Evolutionary conservation across 2,113 vertebrate species (phyloP).

Genomic region (Phrynocephalus versicolor): DNA sequence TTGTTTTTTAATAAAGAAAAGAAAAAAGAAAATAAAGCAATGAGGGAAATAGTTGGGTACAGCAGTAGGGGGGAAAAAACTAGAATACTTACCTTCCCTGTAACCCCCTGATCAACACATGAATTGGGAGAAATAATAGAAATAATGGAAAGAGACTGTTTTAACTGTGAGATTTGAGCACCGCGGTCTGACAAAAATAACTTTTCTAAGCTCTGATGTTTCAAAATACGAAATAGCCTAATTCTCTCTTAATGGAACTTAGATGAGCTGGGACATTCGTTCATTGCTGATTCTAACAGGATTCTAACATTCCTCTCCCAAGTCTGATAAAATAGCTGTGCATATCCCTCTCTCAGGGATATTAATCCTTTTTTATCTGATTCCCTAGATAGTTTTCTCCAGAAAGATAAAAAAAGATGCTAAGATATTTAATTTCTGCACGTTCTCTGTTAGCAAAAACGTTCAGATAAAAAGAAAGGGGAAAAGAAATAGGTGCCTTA

Average conservation of each 20-base stretch:
- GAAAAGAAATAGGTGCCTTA: neutral
- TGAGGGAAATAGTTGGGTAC: neutral
- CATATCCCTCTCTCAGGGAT: neutral
- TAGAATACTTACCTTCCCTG: neutral
- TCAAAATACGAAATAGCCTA: neutral
- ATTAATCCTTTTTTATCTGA: conserved; percentile 8
- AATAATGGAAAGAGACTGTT: no score
- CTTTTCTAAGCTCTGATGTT: no score
- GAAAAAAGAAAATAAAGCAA: neutral
- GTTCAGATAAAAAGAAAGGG: conserved; percentile 19
- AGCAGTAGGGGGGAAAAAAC: neutral
- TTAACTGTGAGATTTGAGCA: no score
- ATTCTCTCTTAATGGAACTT: neutral
- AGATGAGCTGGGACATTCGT: neutral
- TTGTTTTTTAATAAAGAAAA: no score
- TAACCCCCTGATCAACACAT: neutral
- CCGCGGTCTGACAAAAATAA: no score
- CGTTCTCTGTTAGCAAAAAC: neutral
- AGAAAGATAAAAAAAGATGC: neutral
- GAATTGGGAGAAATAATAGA: no score
- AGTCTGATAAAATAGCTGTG: conserved; percentile 16
- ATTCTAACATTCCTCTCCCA: neutral
- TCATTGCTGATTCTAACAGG: neutral
- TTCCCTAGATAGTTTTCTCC: conserved; percentile 45
- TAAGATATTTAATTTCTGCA: conserved; percentile 32